Conservation (phyloP, 2,888 invertebrate genomes). For the Mythimna vitellina region DNA sequence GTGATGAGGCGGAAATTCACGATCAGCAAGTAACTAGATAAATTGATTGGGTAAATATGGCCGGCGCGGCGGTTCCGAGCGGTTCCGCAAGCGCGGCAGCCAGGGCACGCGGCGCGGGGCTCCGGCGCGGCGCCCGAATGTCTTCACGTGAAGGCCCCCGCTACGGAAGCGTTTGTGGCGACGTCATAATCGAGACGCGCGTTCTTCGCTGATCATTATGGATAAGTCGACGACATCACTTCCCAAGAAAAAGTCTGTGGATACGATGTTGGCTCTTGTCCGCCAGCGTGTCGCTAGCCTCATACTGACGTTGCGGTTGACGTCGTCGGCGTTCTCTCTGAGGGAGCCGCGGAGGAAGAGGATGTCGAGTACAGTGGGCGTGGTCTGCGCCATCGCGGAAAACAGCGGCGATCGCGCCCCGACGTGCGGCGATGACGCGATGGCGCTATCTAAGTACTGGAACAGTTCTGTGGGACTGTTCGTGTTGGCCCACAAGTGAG, state of each 20-base stretch:
- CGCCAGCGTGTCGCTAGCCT: constrained; percentile 93
- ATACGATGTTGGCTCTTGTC: constrained; percentile 92
- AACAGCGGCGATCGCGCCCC: constrained; percentile 87
- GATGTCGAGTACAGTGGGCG: constrained; percentile 92
- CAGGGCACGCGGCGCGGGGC: constrained; percentile 74
- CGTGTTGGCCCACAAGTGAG: constrained; percentile 92
- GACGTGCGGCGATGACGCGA: constrained; percentile 81
- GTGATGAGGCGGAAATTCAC: constrained; percentile 71
- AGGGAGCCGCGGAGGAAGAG: constrained; percentile 91
- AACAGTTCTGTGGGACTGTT: constrained; percentile 82
- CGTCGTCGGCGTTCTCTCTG: constrained; percentile 91
- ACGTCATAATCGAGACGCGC: constrained; percentile 85
- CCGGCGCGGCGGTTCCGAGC: constrained; percentile 66
- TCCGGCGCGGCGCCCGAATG: constrained; percentile 55
- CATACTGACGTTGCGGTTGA: constrained; percentile 93
- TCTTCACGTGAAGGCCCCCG: constrained; percentile 77
- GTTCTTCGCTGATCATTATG: constrained; percentile 88
- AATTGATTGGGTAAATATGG: constrained; percentile 71
- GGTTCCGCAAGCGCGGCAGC: constrained; percentile 71
- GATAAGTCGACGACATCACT: constrained; percentile 93
- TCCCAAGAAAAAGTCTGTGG: constrained; percentile 93
- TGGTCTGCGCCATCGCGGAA: constrained; percentile 94
- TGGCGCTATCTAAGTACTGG: constrained; percentile 82
- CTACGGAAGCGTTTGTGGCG: constrained; percentile 73
- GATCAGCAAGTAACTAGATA: constrained; percentile 68